A percentile compares a stretch with the other conserved stretches of the same genome.
Conservation (phyloP, 1,140 invertebrate species). For the Matsumurasca onukii region DNA sequence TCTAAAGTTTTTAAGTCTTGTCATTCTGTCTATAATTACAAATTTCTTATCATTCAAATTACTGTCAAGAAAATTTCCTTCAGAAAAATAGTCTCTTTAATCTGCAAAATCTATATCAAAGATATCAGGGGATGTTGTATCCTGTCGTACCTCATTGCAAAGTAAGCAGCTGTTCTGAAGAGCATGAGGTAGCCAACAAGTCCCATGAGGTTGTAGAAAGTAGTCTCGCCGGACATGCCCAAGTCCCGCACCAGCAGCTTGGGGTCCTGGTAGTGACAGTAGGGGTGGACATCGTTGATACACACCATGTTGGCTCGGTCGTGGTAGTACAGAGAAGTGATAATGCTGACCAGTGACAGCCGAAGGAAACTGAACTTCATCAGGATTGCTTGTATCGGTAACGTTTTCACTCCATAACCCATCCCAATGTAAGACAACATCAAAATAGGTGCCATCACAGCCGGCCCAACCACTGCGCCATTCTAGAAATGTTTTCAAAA, state of each 20-base stretch:
- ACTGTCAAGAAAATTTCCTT: too few relatives aligned
- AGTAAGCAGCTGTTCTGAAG: constrained; percentile 43
- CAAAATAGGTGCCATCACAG: constrained; percentile 47
- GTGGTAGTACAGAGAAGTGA: constrained; percentile 55
- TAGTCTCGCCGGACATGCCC: constrained; percentile 48
- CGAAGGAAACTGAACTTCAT: constrained; percentile 59
- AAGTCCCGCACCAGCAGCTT: constrained; percentile 50
- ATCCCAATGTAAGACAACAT: constrained; percentile 50
- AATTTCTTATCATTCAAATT: too few relatives aligned
- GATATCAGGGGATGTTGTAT: too few relatives aligned
- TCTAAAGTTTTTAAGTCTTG: too few relatives aligned
- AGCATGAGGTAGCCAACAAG: constrained; percentile 50
- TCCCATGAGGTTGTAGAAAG: constrained; percentile 47
- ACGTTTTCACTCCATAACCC: constrained; percentile 48
- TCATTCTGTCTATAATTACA: too few relatives aligned
- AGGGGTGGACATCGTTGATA: constrained; percentile 31
- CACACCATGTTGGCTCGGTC: constrained; percentile 45
- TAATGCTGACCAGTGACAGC: constrained; percentile 55
- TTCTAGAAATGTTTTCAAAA: constrained; percentile 45
- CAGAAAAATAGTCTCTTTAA: too few relatives aligned
- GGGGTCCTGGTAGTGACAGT: constrained; percentile 44
- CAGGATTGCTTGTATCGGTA: constrained; percentile 55
- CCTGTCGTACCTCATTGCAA: constrained; percentile 11
- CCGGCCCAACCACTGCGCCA: constrained; percentile 48
- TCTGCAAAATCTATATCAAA: too few relatives aligned